These are phyloP conservation scores for Drosophila tani DNA, from an alignment of 1,140 invertebrate species.

Conservation along the genomic window DNA sequence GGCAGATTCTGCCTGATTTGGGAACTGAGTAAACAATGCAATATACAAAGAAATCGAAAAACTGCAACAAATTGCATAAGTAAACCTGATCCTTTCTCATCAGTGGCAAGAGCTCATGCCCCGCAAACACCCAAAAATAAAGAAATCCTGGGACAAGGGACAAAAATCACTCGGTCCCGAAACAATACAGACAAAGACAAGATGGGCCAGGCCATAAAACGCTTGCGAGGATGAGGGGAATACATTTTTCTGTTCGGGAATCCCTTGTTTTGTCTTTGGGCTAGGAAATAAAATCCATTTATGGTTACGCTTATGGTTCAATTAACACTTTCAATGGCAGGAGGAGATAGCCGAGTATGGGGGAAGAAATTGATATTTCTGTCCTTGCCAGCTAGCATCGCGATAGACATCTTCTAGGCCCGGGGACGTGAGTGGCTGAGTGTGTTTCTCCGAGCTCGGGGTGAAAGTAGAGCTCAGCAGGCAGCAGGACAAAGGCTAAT, in stretches of 20 bases:
- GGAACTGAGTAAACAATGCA: constrained; percentile 54
- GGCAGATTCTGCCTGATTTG: constrained; percentile 15
- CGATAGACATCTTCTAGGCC: constrained; percentile 49
- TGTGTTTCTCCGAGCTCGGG: constrained; percentile 26
- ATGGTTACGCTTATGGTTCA: constrained; percentile 84
- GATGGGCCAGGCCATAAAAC: constrained; percentile 65
- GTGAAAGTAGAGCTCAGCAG: constrained; percentile 71
- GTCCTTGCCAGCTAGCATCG: constrained; percentile 31
- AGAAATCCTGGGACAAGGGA: constrained; percentile 13
- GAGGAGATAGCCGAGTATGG: constrained; percentile 24
- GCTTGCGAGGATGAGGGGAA: constrained; percentile 54
- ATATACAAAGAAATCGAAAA: constrained; percentile 19
- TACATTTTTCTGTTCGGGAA: constrained; percentile 70
- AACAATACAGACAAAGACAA: constrained; percentile 55
- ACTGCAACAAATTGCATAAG: constrained; percentile 82
- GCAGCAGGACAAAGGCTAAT: constrained; percentile 69
- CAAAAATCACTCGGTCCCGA: constrained; percentile 18
- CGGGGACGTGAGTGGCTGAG: constrained; percentile 39
- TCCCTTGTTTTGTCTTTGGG: constrained; percentile 64
- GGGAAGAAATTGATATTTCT: constrained; percentile 59
- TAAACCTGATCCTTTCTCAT: constrained; percentile 45
- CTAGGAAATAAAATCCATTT: constrained; percentile 82
- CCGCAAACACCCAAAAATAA: constrained; percentile 55
- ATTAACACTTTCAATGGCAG: constrained; percentile 79
- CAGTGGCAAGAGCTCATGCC: constrained; percentile 63